Conservation (phyloP, 2,888 invertebrate species). For the Troides helena region DNA sequence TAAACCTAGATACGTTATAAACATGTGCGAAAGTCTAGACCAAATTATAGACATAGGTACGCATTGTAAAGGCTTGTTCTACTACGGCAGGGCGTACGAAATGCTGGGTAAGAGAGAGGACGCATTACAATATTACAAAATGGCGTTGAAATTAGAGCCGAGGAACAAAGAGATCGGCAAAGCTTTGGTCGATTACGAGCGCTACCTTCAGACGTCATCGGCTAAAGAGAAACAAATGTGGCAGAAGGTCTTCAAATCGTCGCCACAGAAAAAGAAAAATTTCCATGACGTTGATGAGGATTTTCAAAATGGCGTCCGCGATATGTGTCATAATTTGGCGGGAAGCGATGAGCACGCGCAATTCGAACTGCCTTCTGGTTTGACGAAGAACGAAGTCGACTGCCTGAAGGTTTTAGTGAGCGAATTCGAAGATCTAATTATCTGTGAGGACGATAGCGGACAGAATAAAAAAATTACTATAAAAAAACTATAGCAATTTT, state of each 20-base stretch:
- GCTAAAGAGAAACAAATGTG: conserved; percentile 58
- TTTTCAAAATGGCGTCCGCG: conserved; percentile 54
- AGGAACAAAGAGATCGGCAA: conserved; percentile 66
- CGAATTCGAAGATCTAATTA: conserved; percentile 48
- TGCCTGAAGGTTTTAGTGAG: conserved; percentile 54
- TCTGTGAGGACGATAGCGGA: conserved; percentile 53
- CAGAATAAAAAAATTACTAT: conserved; percentile 52
- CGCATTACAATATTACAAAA: conserved; percentile 59
- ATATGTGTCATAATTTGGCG: conserved; percentile 63
- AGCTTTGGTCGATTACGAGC: conserved; percentile 53
- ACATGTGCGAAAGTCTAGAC: conserved; percentile 62
- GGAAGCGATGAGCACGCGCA: conserved; percentile 51
- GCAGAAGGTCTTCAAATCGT: conserved; percentile 54
- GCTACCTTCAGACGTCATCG: conserved; percentile 42
- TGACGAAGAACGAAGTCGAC: conserved; percentile 52
- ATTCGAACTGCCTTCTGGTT: conserved; percentile 57
- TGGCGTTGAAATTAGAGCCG: conserved; percentile 66
- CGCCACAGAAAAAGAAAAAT: conserved; percentile 40
- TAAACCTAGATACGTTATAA: conserved; percentile 60
- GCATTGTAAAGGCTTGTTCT: conserved; percentile 65
- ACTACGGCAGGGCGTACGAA: conserved; percentile 59
- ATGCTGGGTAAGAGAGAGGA: conserved; percentile 53
- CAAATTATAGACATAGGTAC: conserved; percentile 52
- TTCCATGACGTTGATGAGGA: conserved; percentile 57
- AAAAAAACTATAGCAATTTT: conserved; percentile 37